A percentile compares a stretch with the other conserved stretches of the same genome.
Conservation (phyloP, 2,797 vertebrate genomes). For the Typhlichthys subterraneus region DNA sequence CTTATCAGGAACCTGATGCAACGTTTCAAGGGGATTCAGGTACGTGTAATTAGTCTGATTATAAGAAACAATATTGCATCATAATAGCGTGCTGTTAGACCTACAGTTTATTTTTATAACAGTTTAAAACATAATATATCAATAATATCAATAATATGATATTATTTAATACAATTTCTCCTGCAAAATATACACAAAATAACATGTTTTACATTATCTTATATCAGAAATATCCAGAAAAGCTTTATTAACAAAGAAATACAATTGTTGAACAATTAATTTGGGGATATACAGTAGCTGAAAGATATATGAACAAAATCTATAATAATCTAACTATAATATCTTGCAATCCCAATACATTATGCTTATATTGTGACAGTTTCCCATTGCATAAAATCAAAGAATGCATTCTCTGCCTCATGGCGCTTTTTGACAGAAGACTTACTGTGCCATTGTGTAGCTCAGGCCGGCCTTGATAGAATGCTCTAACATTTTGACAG, state of each 20-base stretch:
- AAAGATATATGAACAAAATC: no score
- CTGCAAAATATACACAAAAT: no score
- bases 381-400: slow-evolving; percentile 46
- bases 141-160: no score
- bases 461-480: slow-evolving; percentile 89
- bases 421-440: slow-evolving; percentile 63
- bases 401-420: slow-evolving; percentile 49
- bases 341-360: slow-evolving; percentile 31
- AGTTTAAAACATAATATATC: no score
- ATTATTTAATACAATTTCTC: no score
- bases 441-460: slow-evolving; percentile 61
- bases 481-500: slow-evolving; percentile 97
- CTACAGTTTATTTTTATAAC: no score
- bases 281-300: background rate
- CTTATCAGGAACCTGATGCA: slow-evolving; percentile 25
- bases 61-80: background rate
- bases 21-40: slow-evolving; percentile 28
- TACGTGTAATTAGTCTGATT: slow-evolving; percentile 36
- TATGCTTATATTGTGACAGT: slow-evolving; percentile 33
- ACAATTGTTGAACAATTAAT: background rate
- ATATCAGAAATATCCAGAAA: background rate
- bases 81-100: no score
- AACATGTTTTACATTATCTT: background rate
- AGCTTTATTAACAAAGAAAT: background rate
- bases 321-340: slow-evolving; percentile 4